These are phyloP conservation scores for Nothocercus julius DNA, from an alignment of 2,113 vertebrate genomes.

Conservation along the genomic window DNA sequence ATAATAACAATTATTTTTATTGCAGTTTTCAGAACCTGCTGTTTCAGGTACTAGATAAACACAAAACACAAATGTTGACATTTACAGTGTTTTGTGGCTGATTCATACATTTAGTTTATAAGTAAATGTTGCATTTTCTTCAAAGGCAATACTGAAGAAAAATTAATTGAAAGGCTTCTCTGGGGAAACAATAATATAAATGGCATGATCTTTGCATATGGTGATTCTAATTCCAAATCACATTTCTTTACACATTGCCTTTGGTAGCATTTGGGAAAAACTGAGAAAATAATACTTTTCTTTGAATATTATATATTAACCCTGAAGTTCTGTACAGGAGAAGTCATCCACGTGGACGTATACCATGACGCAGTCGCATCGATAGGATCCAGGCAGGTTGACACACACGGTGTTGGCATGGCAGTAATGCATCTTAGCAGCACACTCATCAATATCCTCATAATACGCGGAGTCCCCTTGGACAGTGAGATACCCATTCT, in stretches of 20 bases:
- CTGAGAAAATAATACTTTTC: neutral
- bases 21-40: neutral
- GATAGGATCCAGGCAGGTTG: no score
- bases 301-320: neutral
- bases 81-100: neutral
- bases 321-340: neutral
- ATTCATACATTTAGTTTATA: neutral
- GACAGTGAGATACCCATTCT: constrained; percentile 86
- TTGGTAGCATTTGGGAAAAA: neutral
- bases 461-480: constrained; percentile 91
- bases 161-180: neutral
- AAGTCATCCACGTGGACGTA: no score
- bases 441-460: constrained; percentile 82
- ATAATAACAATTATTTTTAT: no score
- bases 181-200: neutral
- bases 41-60: neutral
- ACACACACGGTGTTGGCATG: no score
- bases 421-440: no score
- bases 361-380: no score
- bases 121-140: neutral
- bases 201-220: neutral
- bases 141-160: neutral
- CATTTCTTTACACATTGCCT: neutral
- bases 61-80: neutral
- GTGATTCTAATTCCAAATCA: neutral